Evolutionary conservation across 1,140 invertebrate species (phyloP), one percentile per base, ranked within the genome.

Genomic region (Drosophila kohkoa): DNA sequence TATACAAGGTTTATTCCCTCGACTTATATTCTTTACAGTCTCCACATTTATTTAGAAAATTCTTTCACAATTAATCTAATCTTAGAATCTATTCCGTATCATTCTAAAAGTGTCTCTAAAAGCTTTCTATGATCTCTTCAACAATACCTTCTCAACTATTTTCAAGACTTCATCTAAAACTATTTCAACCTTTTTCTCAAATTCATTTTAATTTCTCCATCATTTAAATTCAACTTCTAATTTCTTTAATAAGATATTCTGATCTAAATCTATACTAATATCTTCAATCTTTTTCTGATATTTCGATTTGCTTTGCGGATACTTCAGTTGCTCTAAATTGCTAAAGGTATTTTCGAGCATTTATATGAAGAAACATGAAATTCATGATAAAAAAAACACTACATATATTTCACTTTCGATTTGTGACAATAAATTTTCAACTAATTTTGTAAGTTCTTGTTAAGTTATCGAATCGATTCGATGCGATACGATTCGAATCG

Each of bases 391-490:
- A 38, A 38, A 16, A 16, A 49, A 13, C 30, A 11, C 16, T 16
- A 45, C 35, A 15, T 28, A 55, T 38, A 59, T 63, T 69, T 62
- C 25, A 32, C 46, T 52, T 68, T 73, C 46, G 11, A 73, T 68
- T 68, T 68, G 52, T 69, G 72, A 65, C 66, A 70, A 75, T 70
- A 75, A 62, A 65, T 75, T 68, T 76, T 63, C 43, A 65, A 64
- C 30, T 64, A 43, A 59, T 30, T 76, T 73, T 69, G 57, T 77
- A 77, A 72, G 74, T 76, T 76, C 57, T 77, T 77, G 71, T 74
- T 77, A 74, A 64, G 75, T 77, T 75, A 70, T 48, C 57, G 65
- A 16, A 70, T 57, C 43, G 35, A 57, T 63, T 51, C 68, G 16
- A 75, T 38, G n/a, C 41, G 58, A 30, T 32, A 51, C 55, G 49